Conservation (phyloP, 2,113 vertebrate genomes). For the Oxygymnocypris stewartii region DNA sequence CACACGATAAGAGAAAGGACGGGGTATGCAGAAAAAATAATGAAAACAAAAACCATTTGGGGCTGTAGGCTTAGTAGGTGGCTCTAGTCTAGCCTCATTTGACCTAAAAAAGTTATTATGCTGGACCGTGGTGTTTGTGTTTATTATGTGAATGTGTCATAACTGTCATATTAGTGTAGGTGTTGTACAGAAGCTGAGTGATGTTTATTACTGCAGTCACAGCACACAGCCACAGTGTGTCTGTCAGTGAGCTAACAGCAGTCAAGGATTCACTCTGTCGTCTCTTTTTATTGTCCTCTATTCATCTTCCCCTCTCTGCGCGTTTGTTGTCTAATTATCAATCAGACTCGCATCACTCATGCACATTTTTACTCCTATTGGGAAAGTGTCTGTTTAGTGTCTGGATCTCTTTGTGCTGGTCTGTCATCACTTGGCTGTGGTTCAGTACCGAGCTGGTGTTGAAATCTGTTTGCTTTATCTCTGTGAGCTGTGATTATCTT, state of each 20-base stretch:
- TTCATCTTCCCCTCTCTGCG: neutral
- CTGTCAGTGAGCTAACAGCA: neutral
- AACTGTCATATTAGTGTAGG: neutral
- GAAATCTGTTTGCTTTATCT: constrained; percentile 32
- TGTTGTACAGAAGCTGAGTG: constrained; percentile 4
- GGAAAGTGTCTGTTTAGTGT: constrained; percentile 20
- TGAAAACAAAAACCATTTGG: constrained; percentile 6
- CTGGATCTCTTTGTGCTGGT: constrained; percentile 30
- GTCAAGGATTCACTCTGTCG: constrained; percentile 19
- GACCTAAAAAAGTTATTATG: neutral
- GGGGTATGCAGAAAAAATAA: too few relatives aligned
- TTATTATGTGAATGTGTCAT: constrained; percentile 19
- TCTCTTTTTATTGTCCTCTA: constrained; percentile 30
- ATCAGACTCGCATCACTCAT: constrained; percentile 30
- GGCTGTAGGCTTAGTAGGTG: neutral
- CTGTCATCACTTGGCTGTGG: constrained; percentile 37
- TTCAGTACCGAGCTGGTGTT: constrained; percentile 7
- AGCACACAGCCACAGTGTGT: neutral
- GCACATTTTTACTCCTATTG: constrained; percentile 13
- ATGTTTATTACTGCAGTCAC: constrained; percentile 13
- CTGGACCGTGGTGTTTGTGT: neutral
- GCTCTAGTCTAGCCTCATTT: neutral
- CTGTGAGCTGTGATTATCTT: constrained; percentile 48
- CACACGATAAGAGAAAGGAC: too few relatives aligned
- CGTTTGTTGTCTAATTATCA: constrained; percentile 3